Base-by-base conservation (phyloP, 1,140 invertebrate genomes). In the Megalonaias nervosa region DNA sequence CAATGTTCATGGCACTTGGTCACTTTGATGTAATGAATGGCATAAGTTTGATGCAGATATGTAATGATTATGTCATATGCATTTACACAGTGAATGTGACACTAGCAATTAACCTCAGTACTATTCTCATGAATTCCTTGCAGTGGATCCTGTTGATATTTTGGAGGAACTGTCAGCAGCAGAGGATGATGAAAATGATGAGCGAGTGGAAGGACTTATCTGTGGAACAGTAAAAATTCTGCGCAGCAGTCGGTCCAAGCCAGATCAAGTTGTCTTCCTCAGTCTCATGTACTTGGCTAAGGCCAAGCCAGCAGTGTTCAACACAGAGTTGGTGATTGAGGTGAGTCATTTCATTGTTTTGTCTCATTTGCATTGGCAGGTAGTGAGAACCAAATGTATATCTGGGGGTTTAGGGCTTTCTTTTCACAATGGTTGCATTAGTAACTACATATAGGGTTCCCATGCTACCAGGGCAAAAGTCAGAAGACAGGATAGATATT, bases 211-310 rank as follows among this genome's bases (percentile, higher is more conserved):
- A 79, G 91, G 87, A 16, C 82, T 92, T 23, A 71, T 93, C 13
- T 93, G 92, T 89, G 93, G 93, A 31, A 90, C 92, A 62, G 92
- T 93, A 0, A 92, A 92, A 81, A 85, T 89, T 76, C 85, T 93
- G n/a, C 88, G 90, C 68, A 68, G 59, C 16, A 89, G 89, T 70
- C 84, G 92, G 65, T 86, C 93, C 64, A 98, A 98, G 89, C 94
- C 95, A 55, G 97, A 98, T 83, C 93, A 93, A 56, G 91, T 95
- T 16, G 91, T 96, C 0, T 95, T 94, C 82, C 93, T 96, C 82
- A 94, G 94, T 69, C 90, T 98, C 61, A 92, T 97, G 55, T 96
- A 96, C 89, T 87, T 97, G n/a, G 95, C 94, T 0, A 97, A 97
- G 91, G 93, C 94, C 60, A 93, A 94, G 78, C 94, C 96, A 4